These are phyloP conservation scores for Cephus sareptanus DNA, from an alignment of 2,888 invertebrate genomes.

Conservation along the genomic window DNA sequence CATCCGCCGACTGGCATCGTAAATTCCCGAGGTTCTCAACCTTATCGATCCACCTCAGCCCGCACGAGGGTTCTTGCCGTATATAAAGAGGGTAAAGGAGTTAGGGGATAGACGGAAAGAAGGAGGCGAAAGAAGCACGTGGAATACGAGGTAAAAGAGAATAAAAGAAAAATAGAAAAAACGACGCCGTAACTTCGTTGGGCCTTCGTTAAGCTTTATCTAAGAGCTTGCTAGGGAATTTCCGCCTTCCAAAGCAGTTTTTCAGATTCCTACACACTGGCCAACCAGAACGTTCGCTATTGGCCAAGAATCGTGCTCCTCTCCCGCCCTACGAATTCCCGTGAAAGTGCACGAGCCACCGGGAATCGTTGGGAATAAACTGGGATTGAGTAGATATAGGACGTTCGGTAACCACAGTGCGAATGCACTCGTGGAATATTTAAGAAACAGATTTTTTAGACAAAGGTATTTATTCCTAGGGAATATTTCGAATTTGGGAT, in stretches of 20 bases:
- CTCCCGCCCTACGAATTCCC: background rate
- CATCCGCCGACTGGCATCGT: constrained; percentile 61
- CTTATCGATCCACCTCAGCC: constrained; percentile 46
- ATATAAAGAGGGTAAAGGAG: background rate
- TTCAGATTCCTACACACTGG: background rate
- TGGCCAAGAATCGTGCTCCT: background rate
- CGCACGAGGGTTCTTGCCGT: background rate
- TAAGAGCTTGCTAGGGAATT: background rate
- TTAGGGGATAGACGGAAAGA: background rate
- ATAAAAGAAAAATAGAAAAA: background rate
- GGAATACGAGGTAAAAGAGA: background rate
- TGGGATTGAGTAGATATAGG: background rate
- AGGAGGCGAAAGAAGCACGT: background rate
- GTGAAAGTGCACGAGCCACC: background rate
- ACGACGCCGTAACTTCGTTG: background rate
- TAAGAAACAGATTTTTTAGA: background rate
- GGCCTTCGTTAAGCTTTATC: background rate
- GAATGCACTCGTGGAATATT: background rate
- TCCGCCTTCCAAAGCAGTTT: background rate
- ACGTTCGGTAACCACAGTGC: background rate
- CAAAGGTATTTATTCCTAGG: too few species aligned
- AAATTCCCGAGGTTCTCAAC: constrained; percentile 62
- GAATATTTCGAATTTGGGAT: too few species aligned
- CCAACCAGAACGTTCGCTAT: background rate
- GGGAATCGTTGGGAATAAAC: background rate